Conservation (phyloP, 2,888 invertebrate species). For the Colletes collaris region DNA sequence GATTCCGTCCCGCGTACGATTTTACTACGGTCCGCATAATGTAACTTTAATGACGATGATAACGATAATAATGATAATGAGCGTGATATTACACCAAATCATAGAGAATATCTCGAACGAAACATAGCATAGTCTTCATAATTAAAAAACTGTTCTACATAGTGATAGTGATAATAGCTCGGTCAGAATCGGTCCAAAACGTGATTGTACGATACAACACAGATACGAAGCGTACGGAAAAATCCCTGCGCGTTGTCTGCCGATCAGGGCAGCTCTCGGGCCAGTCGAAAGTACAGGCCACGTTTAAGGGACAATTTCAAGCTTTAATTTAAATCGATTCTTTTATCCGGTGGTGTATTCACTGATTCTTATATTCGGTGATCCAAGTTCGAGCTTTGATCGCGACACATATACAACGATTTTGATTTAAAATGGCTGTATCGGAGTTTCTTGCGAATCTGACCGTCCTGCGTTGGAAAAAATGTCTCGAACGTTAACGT, state of each 20-base stretch:
- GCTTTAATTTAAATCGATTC: too few relatives aligned
- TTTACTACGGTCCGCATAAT: slow-evolving; percentile 52
- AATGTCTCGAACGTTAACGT: too few relatives aligned
- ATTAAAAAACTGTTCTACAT: slow-evolving; percentile 55
- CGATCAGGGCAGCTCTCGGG: too few relatives aligned
- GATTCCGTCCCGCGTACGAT: slow-evolving; percentile 42
- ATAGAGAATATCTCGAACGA: slow-evolving; percentile 65
- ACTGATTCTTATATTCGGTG: too few relatives aligned
- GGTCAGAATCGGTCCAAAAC: slow-evolving; percentile 55
- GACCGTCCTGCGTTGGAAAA: too few relatives aligned
- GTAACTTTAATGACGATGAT: slow-evolving; percentile 46
- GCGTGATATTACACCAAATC: slow-evolving; percentile 57
- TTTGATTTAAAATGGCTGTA: too few relatives aligned
- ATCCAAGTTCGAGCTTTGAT: too few relatives aligned
- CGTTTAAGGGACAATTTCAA: too few relatives aligned
- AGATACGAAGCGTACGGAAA: slow-evolving; percentile 43
- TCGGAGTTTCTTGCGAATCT: too few relatives aligned
- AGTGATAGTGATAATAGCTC: slow-evolving; percentile 53
- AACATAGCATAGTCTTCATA: slow-evolving; percentile 66
- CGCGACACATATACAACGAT: too few relatives aligned
- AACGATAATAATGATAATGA: slow-evolving; percentile 41
- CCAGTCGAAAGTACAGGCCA: too few relatives aligned
- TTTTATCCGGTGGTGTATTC: too few relatives aligned
- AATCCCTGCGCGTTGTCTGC: background rate
- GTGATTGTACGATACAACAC: slow-evolving; percentile 63